Evolutionary conservation across 2,797 vertebrate species (phyloP).

Genomic region (Enteromius afrohamiltoni): DNA sequence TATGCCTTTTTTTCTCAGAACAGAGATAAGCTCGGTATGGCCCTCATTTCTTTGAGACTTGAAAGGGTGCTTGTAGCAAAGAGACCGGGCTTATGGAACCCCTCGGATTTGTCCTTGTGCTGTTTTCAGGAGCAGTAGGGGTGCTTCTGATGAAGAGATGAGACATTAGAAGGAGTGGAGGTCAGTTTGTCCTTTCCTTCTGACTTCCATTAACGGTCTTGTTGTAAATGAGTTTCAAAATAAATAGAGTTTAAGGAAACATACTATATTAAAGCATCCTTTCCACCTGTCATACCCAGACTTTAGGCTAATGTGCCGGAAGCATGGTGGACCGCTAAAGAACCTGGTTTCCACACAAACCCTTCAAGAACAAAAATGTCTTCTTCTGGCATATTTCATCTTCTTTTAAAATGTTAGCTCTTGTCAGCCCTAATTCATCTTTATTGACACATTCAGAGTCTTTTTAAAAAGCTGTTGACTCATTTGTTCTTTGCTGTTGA

Average conservation of each 20-base stretch:
- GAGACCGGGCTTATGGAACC: conserved; percentile 5
- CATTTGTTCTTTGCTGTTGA: conserved; percentile 10
- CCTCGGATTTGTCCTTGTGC: conserved; percentile 23
- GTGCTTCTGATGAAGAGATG: conserved; percentile 28
- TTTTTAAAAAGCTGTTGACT: conserved; percentile 24
- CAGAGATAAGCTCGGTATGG: conserved; percentile 9
- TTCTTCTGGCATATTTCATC: not conserved
- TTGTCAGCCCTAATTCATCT: not conserved
- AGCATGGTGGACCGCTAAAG: conserved; percentile 54
- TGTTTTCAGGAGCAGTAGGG: not conserved
- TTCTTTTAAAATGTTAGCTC: conserved; percentile 16
- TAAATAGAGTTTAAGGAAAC: conserved; percentile 1
- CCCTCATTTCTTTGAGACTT: conserved; percentile 28
- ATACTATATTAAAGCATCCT: conserved; percentile 12
- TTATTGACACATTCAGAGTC: not conserved
- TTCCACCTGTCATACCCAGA: not conserved
- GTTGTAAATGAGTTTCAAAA: not conserved
- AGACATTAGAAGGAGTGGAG: conserved; percentile 14
- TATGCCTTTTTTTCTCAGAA: conserved; percentile 34
- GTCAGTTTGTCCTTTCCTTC: conserved; percentile 27
- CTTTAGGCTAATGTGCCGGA: conserved; percentile 57
- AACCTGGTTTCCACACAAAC: conserved; percentile 37
- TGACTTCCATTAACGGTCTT: not conserved
- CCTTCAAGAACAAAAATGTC: not conserved
- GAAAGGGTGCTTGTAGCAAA: conserved; percentile 15